A percentile compares a stretch with the other conserved stretches of the same genome.
Evolutionary conservation across 2,797 vertebrate genomes (phyloP).

Genomic region (Chiloscyllium punctatum): DNA sequence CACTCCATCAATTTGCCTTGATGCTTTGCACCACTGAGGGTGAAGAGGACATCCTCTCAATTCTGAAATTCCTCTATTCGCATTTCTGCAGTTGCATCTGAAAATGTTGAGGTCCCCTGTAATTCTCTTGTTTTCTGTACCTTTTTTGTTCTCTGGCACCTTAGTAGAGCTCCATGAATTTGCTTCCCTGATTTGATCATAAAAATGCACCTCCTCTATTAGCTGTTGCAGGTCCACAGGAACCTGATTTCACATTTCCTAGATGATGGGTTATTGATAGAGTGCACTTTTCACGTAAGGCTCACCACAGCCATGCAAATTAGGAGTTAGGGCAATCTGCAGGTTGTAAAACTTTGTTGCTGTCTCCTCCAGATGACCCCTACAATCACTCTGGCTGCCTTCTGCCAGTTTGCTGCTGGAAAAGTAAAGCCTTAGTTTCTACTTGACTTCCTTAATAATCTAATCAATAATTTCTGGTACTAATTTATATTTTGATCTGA

Average conservation of each 20-base stretch:
- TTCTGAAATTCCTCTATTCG: neutral
- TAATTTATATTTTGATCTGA: neutral
- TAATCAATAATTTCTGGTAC: neutral
- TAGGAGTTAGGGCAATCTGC: neutral
- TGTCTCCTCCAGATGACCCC: neutral
- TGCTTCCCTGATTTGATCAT: neutral
- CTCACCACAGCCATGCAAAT: neutral
- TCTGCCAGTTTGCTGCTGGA: neutral
- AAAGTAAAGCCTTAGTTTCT: neutral
- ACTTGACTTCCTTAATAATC: neutral
- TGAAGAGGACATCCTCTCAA: too few relatives aligned
- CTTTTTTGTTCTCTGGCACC: neutral
- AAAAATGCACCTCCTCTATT: neutral
- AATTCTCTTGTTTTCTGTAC: neutral
- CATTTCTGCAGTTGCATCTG: neutral
- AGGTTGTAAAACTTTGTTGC: neutral
- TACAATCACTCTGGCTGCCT: neutral
- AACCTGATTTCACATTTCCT: neutral
- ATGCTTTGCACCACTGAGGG: neutral
- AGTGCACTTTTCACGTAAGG: neutral
- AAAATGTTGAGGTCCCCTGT: neutral
- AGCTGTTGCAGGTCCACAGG: neutral
- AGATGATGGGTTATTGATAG: neutral
- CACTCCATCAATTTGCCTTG: neutral
- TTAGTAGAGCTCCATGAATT: neutral